Evolutionary conservation across 1,140 invertebrate genomes (phyloP).

Genomic region (Cecropterus lyciades): DNA sequence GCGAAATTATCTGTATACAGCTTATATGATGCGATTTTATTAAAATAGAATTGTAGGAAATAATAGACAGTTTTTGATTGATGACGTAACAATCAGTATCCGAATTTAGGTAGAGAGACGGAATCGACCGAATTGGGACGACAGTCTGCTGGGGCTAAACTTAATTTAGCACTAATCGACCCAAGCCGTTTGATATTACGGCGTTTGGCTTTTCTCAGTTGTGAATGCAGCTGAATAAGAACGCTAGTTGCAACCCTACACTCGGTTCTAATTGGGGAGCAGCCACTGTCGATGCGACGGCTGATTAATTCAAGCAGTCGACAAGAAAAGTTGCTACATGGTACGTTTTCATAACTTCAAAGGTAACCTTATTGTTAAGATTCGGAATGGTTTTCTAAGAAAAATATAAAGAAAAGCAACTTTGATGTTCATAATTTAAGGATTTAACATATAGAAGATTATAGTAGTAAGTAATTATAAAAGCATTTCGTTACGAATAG

Average conservation of each 20-base stretch:
- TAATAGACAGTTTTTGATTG: conserved; percentile 15
- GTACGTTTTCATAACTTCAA: conserved; percentile 19
- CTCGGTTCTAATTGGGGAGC: conserved; percentile 32
- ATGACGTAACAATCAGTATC: conserved; percentile 20
- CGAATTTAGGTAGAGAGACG: conserved; percentile 21
- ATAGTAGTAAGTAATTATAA: no score
- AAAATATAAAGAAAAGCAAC: neutral
- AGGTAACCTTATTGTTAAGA: conserved; percentile 11
- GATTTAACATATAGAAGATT: no score
- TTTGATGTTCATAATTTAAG: neutral
- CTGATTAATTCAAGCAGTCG: conserved; percentile 34
- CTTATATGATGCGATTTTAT: conserved; percentile 8
- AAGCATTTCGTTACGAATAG: no score
- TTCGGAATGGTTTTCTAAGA: neutral
- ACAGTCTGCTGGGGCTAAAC: conserved; percentile 23
- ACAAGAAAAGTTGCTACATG: conserved; percentile 35
- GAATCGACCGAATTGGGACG: conserved; percentile 16
- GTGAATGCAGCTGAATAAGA: conserved; percentile 31
- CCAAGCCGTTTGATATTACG: conserved; percentile 29
- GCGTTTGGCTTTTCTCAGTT: conserved; percentile 40
- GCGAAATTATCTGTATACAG: conserved; percentile 11
- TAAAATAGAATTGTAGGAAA: neutral
- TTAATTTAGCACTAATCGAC: conserved; percentile 45
- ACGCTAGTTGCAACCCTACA: conserved; percentile 23
- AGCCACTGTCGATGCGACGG: conserved; percentile 22